Evolutionary conservation across 2,113 vertebrate species (phyloP), one percentile per base, ranked within the genome.

Genomic region (Hemiprocne comata): DNA sequence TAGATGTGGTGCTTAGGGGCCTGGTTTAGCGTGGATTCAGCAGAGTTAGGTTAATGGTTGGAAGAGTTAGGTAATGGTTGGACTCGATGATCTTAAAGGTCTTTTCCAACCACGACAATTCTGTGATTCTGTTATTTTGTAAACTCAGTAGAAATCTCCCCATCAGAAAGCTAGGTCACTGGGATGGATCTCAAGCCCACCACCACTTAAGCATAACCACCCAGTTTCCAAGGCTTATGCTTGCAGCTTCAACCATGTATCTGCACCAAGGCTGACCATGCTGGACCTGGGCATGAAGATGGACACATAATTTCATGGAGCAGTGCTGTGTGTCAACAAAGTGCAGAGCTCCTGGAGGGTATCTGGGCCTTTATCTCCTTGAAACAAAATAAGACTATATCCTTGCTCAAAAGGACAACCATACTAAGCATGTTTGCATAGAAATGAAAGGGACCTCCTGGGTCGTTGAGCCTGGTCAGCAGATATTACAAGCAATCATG

Each of bases 231-330:
- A 33, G 34, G 24, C 7, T 85, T 70, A 7, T 9, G 7, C 36
- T 36, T 48, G 36, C 5, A 77, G 26, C 48, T 60, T 53, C 48
- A 29, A 18, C 33, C 33, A 60, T 4, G 1, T 1, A 2, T 26
- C 42, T 33, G 36, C 23, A 8, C 28, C 23, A 4, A 16, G 33
- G 17, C 17, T 67, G 72, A 14, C 29, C 83, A 6, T 28, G 24
- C 26, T n/a, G 28, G 31, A 36, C 20, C 5, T 20, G 18, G 36
- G 11, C n/a, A 24, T 23, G 28, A 75, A 53, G 44, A 82, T 78
- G 16, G 11, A 74, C 0, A 0, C 14, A 4, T 13, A 3, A 1
- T 46, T 73, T 51, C 38, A n/a, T 1, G 17, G 25, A 40, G 24
- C 1, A 0, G 36, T 16, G 60, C 11, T 7, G 16, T 34, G 26